These are phyloP conservation scores for Orthosia gothica DNA, from an alignment of 2,888 invertebrate genomes.

Conservation along the genomic window DNA sequence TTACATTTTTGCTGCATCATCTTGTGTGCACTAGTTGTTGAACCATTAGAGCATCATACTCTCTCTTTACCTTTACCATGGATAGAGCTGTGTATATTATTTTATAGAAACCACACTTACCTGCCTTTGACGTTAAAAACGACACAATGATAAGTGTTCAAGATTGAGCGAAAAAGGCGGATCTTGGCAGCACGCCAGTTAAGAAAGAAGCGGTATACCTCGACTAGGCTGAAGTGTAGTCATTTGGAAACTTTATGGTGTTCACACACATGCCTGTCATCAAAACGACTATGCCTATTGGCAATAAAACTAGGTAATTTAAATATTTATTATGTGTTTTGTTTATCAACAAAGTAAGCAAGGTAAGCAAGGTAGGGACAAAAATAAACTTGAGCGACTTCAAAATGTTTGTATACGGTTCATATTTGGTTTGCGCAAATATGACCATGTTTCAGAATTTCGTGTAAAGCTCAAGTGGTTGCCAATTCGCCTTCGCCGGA, in stretches of 20 bases:
- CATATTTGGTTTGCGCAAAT: too few species aligned
- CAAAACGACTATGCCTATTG: not conserved
- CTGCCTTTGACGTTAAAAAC: conserved; percentile 21
- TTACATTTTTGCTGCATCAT: too few species aligned
- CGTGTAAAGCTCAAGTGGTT: too few species aligned
- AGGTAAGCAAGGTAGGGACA: too few species aligned
- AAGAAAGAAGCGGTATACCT: conserved; percentile 19
- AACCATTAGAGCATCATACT: not conserved
- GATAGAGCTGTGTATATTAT: not conserved
- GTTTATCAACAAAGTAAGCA: too few species aligned
- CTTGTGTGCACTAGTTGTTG: too few species aligned
- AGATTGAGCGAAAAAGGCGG: conserved; percentile 31
- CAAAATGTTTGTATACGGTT: too few species aligned
- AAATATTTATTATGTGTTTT: not conserved
- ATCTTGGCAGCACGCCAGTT: conserved; percentile 36
- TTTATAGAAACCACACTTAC: not conserved
- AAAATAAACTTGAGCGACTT: too few species aligned
- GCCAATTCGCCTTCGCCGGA: too few species aligned
- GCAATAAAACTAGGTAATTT: not conserved
- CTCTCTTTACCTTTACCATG: not conserved
- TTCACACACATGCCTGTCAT: not conserved
- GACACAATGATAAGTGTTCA: conserved; percentile 22
- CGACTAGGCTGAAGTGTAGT: conserved; percentile 1
- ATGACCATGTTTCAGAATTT: too few species aligned
- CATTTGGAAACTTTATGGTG: conserved; percentile 33